A percentile compares a stretch with the other conserved stretches of the same genome.
Evolutionary conservation across 2,888 invertebrate species (phyloP).

Genomic region (Cryptocheilus praepositus): DNA sequence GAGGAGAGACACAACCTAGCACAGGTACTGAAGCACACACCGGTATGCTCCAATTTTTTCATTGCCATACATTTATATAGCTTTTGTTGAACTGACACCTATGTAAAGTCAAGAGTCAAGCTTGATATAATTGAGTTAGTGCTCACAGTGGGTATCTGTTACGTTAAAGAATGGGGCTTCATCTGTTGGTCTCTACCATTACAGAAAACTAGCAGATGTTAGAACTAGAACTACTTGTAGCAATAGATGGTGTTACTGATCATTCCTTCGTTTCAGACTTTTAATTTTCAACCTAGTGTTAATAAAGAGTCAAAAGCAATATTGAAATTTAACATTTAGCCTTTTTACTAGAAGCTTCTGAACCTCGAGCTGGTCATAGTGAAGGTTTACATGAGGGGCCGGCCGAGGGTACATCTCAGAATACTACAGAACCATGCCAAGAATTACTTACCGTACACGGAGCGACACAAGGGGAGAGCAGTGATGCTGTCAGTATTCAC

Average conservation of each 20-base stretch:
- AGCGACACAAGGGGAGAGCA: conserved; percentile 65
- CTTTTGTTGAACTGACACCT: conserved; percentile 24
- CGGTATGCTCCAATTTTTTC: conserved; percentile 60
- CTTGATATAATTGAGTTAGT: conserved; percentile 67
- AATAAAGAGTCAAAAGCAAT: no score
- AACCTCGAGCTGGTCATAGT: conserved; percentile 62
- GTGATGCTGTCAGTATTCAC: conserved; percentile 70
- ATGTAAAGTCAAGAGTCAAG: conserved; percentile 57
- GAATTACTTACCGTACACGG: conserved; percentile 65
- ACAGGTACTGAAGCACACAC: conserved; percentile 62
- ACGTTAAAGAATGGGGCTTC: conserved; percentile 68
- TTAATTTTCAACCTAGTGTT: no score
- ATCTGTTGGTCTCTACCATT: conserved; percentile 57
- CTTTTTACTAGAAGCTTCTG: conserved; percentile 61
- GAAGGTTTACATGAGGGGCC: conserved; percentile 64
- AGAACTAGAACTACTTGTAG: conserved; percentile 29
- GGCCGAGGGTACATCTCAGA: conserved; percentile 57
- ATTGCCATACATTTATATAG: conserved; percentile 10
- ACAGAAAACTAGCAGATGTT: conserved; percentile 45
- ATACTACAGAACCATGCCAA: conserved; percentile 59
- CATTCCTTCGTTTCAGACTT: background rate
- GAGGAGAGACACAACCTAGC: conserved; percentile 63
- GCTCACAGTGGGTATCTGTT: conserved; percentile 65
- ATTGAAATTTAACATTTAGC: conserved; percentile 16
- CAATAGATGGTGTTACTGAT: conserved; percentile 18